Conservation (phyloP, 2,797 vertebrate genomes). For the Diglossa cyanea region DNA sequence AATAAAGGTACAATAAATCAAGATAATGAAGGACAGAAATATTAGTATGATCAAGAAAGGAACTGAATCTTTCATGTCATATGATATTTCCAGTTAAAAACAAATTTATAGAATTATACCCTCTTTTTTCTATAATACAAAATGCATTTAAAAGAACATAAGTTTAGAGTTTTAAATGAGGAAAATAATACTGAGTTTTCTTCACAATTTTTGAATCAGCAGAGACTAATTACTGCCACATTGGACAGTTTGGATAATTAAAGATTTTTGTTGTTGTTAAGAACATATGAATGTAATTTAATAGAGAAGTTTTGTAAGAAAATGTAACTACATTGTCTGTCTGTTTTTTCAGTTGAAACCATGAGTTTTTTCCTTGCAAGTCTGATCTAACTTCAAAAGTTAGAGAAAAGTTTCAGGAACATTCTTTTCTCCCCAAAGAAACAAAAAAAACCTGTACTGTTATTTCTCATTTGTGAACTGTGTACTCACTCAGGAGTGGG, state of each 20-base stretch:
- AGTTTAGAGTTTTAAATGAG: not conserved
- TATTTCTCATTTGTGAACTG: not conserved
- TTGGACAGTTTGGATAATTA: conserved; percentile 47
- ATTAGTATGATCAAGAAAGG: not conserved
- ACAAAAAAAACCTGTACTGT: not conserved
- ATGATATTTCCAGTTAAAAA: not conserved
- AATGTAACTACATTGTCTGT: conserved; percentile 34
- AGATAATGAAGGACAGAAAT: not conserved
- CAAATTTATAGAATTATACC: not conserved
- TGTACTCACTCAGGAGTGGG: not conserved
- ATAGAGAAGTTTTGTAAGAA: conserved; percentile 49
- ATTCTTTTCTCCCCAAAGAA: not conserved
- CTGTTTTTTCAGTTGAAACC: conserved; percentile 20
- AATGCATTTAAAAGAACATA: not conserved
- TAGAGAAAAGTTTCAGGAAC: conserved; percentile 12
- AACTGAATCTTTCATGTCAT: not conserved
- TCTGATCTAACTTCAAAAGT: not conserved
- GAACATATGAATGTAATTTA: conserved; percentile 59
- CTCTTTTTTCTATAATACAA: not conserved
- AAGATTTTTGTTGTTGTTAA: conserved; percentile 44
- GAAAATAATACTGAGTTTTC: not conserved
- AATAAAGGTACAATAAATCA: not conserved
- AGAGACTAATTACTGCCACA: conserved; percentile 50
- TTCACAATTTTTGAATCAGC: conserved; percentile 9
- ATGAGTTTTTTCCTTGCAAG: not conserved